Evolutionary conservation across 2,888 invertebrate species (phyloP).

Genomic region (Maniola hyperantus): DNA sequence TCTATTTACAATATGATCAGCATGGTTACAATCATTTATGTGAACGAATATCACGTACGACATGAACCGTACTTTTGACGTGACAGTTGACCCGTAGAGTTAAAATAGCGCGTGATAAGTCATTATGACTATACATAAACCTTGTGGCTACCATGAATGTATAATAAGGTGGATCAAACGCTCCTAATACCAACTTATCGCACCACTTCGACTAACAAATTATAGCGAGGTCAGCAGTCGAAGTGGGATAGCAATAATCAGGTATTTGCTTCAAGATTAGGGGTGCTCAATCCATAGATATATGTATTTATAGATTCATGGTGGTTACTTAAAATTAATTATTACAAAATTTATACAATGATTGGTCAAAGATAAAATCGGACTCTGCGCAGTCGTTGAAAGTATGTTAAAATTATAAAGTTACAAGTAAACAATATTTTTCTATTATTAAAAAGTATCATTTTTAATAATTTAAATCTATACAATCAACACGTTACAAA

Average conservation of each 20-base stretch:
- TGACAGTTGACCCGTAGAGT: too few species aligned
- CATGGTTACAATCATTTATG: conserved; percentile 54
- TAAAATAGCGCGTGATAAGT: too few species aligned
- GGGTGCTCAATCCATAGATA: too few species aligned
- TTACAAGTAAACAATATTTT: conserved; percentile 48
- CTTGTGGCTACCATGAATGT: conserved; percentile 38
- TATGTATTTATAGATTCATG: too few species aligned
- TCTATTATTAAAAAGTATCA: conserved; percentile 55
- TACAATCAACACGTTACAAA: conserved; percentile 69
- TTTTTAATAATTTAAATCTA: conserved; percentile 59
- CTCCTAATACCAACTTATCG: too few species aligned
- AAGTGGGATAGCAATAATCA: too few species aligned
- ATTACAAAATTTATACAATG: conserved; percentile 63
- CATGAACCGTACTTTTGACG: too few species aligned
- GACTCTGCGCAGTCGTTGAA: conserved; percentile 35
- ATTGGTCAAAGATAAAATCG: conserved; percentile 49
- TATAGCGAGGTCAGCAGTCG: too few species aligned
- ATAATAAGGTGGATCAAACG: too few species aligned
- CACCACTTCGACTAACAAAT: too few species aligned
- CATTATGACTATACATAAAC: too few species aligned
- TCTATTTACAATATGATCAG: conserved; percentile 42
- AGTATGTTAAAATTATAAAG: conserved; percentile 22
- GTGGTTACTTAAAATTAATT: conserved; percentile 52
- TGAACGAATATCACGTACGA: conserved; percentile 78
- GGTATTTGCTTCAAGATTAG: too few species aligned